Conservation (phyloP, 2,797 vertebrate genomes). For the Poeciliopsis turneri region DNA sequence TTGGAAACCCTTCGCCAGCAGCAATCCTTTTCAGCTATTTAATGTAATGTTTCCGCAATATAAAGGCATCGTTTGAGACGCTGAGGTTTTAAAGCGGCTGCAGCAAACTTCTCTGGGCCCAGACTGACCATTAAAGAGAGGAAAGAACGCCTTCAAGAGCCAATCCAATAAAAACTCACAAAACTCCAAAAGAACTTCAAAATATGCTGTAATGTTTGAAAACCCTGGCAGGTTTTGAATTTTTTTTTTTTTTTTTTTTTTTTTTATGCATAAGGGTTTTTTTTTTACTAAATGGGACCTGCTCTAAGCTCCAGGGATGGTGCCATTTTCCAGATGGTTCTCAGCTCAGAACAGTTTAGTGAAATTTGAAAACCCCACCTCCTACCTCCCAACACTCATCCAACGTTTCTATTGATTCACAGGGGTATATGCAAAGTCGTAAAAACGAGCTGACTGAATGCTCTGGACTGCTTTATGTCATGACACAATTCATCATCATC, state of each 20-base stretch:
- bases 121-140: constrained; percentile 83
- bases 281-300: constrained; percentile 82
- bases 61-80: constrained; percentile 74
- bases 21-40: constrained; percentile 74
- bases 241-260: constrained; percentile 49
- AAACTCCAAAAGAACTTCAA: constrained; percentile 81
- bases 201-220: constrained; percentile 84
- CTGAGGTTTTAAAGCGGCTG: constrained; percentile 81
- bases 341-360: constrained; percentile 72
- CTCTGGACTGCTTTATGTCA: constrained; percentile 72
- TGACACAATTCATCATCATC: constrained; percentile 72
- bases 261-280: constrained; percentile 57
- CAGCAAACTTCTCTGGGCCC: constrained; percentile 79
- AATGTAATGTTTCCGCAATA: constrained; percentile 87
- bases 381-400: constrained; percentile 62
- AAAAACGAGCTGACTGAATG: constrained; percentile 71
- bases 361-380: constrained; percentile 71
- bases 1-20: constrained; percentile 68
- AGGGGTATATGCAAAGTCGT: constrained; percentile 59
- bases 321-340: constrained; percentile 84
- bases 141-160: constrained; percentile 78
- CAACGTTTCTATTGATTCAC: constrained; percentile 75
- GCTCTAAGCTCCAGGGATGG: constrained; percentile 71
- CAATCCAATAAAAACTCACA: constrained; percentile 83
- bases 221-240: constrained; percentile 69